Percentiles rank a stretch among this genome's conserved stretches.
Conservation (phyloP, 2,797 vertebrate species). For the Gymnopithys bicolor region DNA sequence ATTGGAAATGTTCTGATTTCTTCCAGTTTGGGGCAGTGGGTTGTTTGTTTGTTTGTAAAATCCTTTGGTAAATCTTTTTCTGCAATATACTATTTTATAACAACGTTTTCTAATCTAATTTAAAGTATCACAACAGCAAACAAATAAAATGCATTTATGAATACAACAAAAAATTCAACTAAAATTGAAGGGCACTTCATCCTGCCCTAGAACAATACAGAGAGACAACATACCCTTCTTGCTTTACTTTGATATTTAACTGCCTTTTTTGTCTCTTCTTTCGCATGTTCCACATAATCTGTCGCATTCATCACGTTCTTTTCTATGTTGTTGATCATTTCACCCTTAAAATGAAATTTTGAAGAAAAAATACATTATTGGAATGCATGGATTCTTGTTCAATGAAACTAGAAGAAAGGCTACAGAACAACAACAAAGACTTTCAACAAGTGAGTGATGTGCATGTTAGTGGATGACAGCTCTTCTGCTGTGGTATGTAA, state of each 20-base stretch:
- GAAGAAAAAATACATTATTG: not conserved
- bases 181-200: not conserved
- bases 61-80: not conserved
- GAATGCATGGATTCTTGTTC: not conserved
- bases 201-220: not conserved
- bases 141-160: not conserved
- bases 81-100: not conserved
- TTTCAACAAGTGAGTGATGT: not conserved
- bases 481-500: not conserved
- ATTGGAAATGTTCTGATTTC: not conserved
- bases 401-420: not conserved
- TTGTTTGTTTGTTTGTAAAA: not conserved
- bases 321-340: conserved; percentile 97
- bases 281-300: conserved; percentile 90
- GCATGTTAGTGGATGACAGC: not conserved
- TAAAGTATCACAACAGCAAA: not conserved
- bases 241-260: conserved; percentile 92
- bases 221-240: conserved; percentile 83
- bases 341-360: conserved; percentile 81
- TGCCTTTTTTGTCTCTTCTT: conserved; percentile 94
- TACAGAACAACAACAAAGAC: accelerated
- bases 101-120: not conserved
- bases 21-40: not conserved
- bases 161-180: not conserved
- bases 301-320: conserved; percentile 89